Base-by-base conservation (phyloP, 1,140 invertebrate genomes). In the Harlomillsia oculata region DNA sequence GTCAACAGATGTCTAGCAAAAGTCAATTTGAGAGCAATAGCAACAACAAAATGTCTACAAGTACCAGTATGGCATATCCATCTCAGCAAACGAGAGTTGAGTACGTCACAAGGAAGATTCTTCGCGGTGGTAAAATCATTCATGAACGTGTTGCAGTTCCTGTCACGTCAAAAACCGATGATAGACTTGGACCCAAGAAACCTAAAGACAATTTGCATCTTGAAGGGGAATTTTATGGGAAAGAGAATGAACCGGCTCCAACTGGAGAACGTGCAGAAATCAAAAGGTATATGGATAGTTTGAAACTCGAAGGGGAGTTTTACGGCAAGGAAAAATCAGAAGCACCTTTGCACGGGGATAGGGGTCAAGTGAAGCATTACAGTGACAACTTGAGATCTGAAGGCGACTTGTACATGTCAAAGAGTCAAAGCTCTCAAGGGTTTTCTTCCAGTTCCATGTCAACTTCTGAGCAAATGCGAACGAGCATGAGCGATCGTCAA, bases 251-350 rank as follows among this genome's bases (percentile, higher is more conserved):
- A n/a, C 9, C 6, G 21, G n/a, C 18, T 5, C 45, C 28, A 1
- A n/a, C 4, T 2, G 2, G 13, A 21, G 3, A 34, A 40, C 18
- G 63, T 21, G 21, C 48, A 5, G 37, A 40, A 20, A 39, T 59
- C 2, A 56, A 57, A 14, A 70, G 65, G 50, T 79, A 73, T 29
- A 67, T 34, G n/a, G 60, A 62, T 41, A 56, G 57, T 23, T 51
- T 60, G 37, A 48, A 20, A n/a, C 36, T 43, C 26, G 77, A 78
- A 68, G 80, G 79, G 30, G 74, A 70, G 53, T 78, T 80, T 68
- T 53, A 53, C 39, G 14, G 39, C 8, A 34, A 28, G 13, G 37
- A 36, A 5, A 20, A 55, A 37, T 23, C 54, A 40, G 23, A 9
- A 34, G 26, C 28, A 4, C 49, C 36, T 6, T 3, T 20, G 11